phyloP scores from a whole-genome alignment of 2,797 vertebrate species.

The Coregonus suidteri region DNA sequence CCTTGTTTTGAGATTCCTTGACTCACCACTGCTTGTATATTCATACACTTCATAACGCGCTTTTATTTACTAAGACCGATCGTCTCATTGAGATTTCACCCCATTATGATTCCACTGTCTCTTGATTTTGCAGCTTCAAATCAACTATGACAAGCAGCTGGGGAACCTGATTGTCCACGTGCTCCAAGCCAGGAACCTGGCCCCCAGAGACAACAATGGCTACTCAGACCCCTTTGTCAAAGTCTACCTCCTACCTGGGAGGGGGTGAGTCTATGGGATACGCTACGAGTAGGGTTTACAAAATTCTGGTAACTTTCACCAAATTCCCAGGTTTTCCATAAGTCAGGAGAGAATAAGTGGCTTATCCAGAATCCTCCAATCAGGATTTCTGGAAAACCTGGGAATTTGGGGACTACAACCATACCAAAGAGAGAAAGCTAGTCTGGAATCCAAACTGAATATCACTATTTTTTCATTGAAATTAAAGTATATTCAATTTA shows the following conservation, averaged over 20 bases:
- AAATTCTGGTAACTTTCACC: not conserved
- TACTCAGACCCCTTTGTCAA: constrained; percentile 99
- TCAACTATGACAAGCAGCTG: constrained; percentile 96
- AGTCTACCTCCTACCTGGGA: constrained; percentile 96
- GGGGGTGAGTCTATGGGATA: constrained; percentile 85
- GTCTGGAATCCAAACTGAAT: not conserved
- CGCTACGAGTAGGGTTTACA: not conserved
- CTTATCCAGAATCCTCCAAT: not conserved
- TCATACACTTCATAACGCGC: too few species aligned
- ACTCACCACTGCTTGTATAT: not conserved
- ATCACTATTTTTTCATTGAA: not conserved
- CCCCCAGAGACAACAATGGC: constrained; percentile 91
- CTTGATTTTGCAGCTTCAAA: constrained; percentile 87
- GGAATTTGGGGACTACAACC: not conserved
- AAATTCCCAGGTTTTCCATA: not conserved
- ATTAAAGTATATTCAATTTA: not conserved
- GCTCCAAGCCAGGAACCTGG: constrained; percentile 95
- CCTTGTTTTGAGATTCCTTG: not conserved
- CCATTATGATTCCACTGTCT: not conserved
- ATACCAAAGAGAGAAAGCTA: not conserved
- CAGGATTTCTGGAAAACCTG: not conserved
- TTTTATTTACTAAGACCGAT: too few species aligned
- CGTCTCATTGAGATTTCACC: not conserved
- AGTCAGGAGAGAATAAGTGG: not conserved
- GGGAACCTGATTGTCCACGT: constrained; percentile 97